Percentiles rank a stretch among this genome's conserved stretches.
These are phyloP conservation scores for Syrrhaptes paradoxus DNA, from an alignment of 2,113 vertebrate genomes.

Conservation along the genomic window DNA sequence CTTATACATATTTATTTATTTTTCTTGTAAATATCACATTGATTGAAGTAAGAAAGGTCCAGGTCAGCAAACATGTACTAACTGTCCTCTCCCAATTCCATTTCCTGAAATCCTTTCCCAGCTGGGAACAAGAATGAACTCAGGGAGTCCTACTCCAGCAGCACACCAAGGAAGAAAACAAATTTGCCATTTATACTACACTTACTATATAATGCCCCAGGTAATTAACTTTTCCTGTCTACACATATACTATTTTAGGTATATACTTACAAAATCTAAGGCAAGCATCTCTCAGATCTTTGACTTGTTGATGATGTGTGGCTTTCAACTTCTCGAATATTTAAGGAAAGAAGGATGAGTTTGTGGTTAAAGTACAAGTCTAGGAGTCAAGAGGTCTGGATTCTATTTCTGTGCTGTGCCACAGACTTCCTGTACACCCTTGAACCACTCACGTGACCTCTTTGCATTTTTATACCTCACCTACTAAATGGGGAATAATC, in stretches of 20 bases:
- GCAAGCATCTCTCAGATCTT: not conserved
- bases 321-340: slow-evolving; percentile 14
- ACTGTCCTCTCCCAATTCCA: not conserved
- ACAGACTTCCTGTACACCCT: slow-evolving; percentile 10
- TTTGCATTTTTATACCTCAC: slow-evolving; percentile 9
- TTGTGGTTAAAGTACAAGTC: slow-evolving; percentile 4
- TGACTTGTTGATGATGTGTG: not conserved
- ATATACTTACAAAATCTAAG: not conserved
- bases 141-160: not conserved
- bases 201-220: not conserved
- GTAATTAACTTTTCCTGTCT: slow-evolving; percentile 16
- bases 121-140: not conserved
- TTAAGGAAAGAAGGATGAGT: slow-evolving; percentile 6
- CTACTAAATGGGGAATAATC: not conserved
- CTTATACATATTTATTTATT: not conserved
- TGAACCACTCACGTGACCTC: not conserved
- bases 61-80: not conserved
- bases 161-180: not conserved
- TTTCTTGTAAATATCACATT: not conserved
- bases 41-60: not conserved
- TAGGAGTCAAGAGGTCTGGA: slow-evolving; percentile 41
- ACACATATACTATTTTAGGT: not conserved
- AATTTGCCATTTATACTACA: not conserved
- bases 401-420: slow-evolving; percentile 45
- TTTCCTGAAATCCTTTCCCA: slow-evolving; percentile 18